phyloP scores from a whole-genome alignment of 2,888 invertebrate species.

The Callinectes sapidus region DNA sequence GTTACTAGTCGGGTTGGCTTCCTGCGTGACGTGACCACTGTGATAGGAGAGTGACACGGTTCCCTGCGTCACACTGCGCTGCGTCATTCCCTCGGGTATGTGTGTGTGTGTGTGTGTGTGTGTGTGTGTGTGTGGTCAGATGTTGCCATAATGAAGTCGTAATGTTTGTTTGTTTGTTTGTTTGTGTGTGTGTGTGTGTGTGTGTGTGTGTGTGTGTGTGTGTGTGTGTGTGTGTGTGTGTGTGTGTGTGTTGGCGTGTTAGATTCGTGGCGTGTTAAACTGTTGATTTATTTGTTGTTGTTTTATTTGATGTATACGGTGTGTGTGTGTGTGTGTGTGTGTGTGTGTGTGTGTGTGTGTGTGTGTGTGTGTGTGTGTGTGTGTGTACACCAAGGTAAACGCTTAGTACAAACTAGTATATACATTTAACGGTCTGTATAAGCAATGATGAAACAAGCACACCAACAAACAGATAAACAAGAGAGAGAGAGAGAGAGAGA shows the following conservation, averaged over 20 bases:
- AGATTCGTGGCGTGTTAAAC: neutral
- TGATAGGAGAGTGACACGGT: neutral
- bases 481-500: conserved; percentile 10
- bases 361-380: conserved; percentile 37
- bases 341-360: conserved; percentile 34
- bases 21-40: neutral
- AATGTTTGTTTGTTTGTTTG: neutral
- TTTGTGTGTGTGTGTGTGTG: conserved; percentile 3
- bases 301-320: neutral
- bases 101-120: conserved; percentile 35
- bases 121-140: conserved; percentile 14
- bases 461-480: neutral
- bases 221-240: conserved; percentile 37
- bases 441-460: neutral
- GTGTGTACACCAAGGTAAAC: neutral
- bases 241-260: neutral
- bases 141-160: neutral
- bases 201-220: conserved; percentile 29
- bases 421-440: neutral
- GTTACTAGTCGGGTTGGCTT: neutral
- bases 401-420: neutral
- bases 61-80: neutral
- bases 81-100: neutral
- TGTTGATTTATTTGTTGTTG: neutral
- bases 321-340: conserved; percentile 32